These are phyloP conservation scores for Pseudopodoces humilis DNA, from an alignment of 2,113 vertebrate species.

Conservation along the genomic window DNA sequence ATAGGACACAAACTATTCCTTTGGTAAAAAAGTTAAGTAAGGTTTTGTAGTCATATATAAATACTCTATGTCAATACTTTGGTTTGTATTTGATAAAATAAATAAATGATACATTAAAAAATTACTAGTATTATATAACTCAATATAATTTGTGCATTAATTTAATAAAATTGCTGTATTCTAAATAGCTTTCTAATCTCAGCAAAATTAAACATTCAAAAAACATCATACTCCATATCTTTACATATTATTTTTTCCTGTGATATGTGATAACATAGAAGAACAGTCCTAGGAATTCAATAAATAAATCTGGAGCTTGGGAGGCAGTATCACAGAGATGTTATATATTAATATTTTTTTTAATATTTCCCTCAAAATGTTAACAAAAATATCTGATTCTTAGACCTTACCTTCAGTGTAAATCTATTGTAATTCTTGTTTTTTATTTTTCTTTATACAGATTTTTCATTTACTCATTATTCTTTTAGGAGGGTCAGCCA, in stretches of 20 bases:
- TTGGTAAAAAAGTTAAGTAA: not conserved
- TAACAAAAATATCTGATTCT: not conserved
- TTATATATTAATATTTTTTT: not conserved
- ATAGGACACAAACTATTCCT: not conserved
- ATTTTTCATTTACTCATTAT: not conserved
- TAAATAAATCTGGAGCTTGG: not conserved
- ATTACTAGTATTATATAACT: fast-evolving
- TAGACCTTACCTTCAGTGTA: not conserved
- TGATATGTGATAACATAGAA: not conserved
- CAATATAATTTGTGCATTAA: not conserved
- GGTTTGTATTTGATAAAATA: not conserved
- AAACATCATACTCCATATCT: fast-evolving
- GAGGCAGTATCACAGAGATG: not conserved
- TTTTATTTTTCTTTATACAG: not conserved
- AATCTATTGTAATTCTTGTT: not conserved
- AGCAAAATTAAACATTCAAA: not conserved
- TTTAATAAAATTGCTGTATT: not conserved
- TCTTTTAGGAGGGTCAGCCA: not conserved
- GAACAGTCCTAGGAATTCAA: not conserved
- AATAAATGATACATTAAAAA: not conserved
- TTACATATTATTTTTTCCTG: not conserved
- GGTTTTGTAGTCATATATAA: not conserved
- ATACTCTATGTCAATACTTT: not conserved
- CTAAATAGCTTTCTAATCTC: not conserved
- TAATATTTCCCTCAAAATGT: not conserved